Percentiles rank a stretch among this genome's conserved stretches.
Evolutionary conservation across 2,888 invertebrate genomes (phyloP).

Genomic region (Callinectes sapidus): DNA sequence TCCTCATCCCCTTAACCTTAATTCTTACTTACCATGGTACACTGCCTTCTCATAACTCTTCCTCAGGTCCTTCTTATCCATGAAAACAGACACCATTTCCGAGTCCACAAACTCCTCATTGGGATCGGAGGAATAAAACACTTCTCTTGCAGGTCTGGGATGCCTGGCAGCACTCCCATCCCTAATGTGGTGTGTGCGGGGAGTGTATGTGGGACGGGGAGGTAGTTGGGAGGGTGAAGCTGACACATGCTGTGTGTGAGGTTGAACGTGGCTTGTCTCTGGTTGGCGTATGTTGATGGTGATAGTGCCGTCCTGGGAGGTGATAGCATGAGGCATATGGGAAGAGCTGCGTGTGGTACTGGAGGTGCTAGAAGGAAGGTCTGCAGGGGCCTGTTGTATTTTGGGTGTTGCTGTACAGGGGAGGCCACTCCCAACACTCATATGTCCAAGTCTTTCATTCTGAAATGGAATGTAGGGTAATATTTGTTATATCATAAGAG

Average conservation of each 20-base stretch:
- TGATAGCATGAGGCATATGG: conserved; percentile 55
- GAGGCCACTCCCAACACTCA: conserved; percentile 26
- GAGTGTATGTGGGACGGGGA: neutral
- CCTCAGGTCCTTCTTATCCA: conserved; percentile 58
- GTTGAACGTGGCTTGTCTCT: conserved; percentile 35
- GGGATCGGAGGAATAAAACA: conserved; percentile 66
- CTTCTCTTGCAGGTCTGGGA: conserved; percentile 39
- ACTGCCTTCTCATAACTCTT: conserved; percentile 64
- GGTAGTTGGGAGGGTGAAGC: neutral
- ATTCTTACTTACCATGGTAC: conserved; percentile 58
- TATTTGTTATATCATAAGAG: neutral
- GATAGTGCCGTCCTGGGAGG: conserved; percentile 70
- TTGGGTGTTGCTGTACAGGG: neutral
- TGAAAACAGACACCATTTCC: conserved; percentile 56
- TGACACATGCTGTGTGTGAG: neutral
- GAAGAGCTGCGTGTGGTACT: neutral
- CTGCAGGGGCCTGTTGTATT: neutral
- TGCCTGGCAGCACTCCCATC: conserved; percentile 20
- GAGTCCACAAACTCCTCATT: conserved; percentile 68
- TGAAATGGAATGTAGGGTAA: neutral
- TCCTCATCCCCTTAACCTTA: neutral
- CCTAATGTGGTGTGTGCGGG: neutral
- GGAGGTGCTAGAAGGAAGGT: neutral
- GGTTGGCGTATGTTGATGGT: conserved; percentile 71
- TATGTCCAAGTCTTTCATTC: conserved; percentile 37